Evolutionary conservation across 2,888 invertebrate genomes (phyloP).

Genomic region (Bembecia ichneumoniformis): DNA sequence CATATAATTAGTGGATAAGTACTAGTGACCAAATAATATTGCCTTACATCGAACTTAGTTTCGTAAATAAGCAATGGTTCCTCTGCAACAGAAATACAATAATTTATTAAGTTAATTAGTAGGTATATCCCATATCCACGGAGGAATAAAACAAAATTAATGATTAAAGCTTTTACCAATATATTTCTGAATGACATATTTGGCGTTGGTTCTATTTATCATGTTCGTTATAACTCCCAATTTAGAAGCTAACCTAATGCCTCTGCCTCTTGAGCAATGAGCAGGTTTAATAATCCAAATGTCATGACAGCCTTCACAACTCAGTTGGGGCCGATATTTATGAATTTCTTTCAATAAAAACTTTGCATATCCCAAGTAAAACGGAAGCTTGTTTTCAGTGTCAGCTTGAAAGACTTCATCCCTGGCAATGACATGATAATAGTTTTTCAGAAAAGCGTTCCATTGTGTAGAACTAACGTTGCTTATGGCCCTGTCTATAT

Average conservation of each 20-base stretch:
- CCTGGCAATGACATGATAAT: constrained; percentile 74
- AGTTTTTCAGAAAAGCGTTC: constrained; percentile 77
- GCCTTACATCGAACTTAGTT: constrained; percentile 92
- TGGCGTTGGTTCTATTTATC: constrained; percentile 69
- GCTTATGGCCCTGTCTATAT: constrained; percentile 69
- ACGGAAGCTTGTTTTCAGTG: constrained; percentile 35
- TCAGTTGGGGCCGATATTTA: constrained; percentile 73
- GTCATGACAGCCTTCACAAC: constrained; percentile 84
- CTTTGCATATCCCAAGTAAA: constrained; percentile 59
- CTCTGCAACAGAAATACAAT: constrained; percentile 64
- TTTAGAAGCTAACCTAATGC: constrained; percentile 84
- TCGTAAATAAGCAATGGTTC: constrained; percentile 85
- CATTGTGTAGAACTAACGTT: constrained; percentile 72
- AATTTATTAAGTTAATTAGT: too few species aligned
- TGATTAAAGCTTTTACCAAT: constrained; percentile 75
- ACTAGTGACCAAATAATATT: constrained; percentile 89
- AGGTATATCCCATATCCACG: too few species aligned
- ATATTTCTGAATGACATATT: constrained; percentile 91
- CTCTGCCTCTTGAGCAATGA: constrained; percentile 85
- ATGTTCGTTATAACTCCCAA: constrained; percentile 79
- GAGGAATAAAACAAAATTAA: background rate
- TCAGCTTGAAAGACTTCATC: constrained; percentile 63
- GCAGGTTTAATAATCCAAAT: constrained; percentile 94
- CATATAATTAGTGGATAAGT: constrained; percentile 85
- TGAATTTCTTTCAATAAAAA: constrained; percentile 73